Evolutionary conservation across 2,888 invertebrate species (phyloP), one percentile per base, ranked within the genome.

Genomic region (Smittia sp.): DNA sequence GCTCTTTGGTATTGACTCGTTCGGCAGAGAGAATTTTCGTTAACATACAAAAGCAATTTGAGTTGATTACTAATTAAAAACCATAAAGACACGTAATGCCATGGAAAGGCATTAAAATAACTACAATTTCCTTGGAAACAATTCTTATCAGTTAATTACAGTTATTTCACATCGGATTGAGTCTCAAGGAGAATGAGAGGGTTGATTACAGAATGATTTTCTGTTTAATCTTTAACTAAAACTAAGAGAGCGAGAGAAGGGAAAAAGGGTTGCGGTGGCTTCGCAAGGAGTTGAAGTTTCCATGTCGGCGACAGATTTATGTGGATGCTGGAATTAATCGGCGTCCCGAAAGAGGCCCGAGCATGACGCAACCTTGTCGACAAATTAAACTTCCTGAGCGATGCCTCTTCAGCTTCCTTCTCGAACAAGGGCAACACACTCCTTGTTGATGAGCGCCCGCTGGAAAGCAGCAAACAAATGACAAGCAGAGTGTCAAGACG

Each of bases 1-100:
- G 32, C 32, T 32, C 32, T 32, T 6, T 32, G 32, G 32, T 32
- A 46, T 46, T 11, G 46, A 46, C 2, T 46, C 15, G n/a, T n/a
- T 46, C 11, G 20, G 11, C 20, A 62, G 6, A 62, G 13, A n/a
- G 62, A 20, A 32, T 46, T 68, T 68, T 32, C 20, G 27, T 70
- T 58, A 18, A 72, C 38, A 72, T 39, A 62, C 20, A 72, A 72
- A 72, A 38, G 58, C 62, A 62, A 62, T 72, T 72, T 58, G 38
- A 39, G 39, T 39, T 72, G 72, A 72, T 72, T 72, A 27, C 72
- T 72, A 72, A 72, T 72, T 58, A 72, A 70, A 72, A 69, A 15
- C 38, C 72, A 72, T 72, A 72, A 72, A 72, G 72, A 72, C 72
- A 72, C 62, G 62, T 20, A 70, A 54, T 52, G 25, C 18, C 32